Percentiles rank a stretch among this genome's conserved stretches.
Conservation (phyloP, 2,113 vertebrate species). For the Smithornis capensis region DNA sequence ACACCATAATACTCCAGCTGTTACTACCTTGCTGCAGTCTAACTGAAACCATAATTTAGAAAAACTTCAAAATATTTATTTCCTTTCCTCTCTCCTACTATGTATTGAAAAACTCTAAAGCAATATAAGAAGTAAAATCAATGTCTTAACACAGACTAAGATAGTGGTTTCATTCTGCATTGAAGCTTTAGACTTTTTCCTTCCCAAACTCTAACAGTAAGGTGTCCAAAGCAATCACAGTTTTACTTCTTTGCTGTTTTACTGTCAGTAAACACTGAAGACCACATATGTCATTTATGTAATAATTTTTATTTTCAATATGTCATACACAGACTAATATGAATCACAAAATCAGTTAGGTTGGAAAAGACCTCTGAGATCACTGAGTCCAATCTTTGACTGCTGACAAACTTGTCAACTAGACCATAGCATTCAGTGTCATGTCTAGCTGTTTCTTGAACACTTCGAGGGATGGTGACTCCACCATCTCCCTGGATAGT, state of each 20-base stretch:
- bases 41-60: background rate
- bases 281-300: background rate
- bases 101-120: background rate
- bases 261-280: background rate
- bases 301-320: background rate
- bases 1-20: background rate
- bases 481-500: background rate
- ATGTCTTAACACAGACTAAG: background rate
- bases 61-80: background rate
- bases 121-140: background rate
- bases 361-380: background rate
- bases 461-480: background rate
- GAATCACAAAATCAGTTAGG: background rate
- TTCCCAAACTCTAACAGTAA: background rate
- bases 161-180: background rate
- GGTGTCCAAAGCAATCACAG: background rate
- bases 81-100: background rate
- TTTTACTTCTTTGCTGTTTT: background rate
- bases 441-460: background rate
- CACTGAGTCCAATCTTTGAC: background rate
- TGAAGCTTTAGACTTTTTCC: background rate
- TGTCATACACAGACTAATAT: background rate
- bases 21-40: background rate
- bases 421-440: background rate
- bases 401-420: background rate